Percentiles rank a stretch among this genome's conserved stretches.
Conservation (phyloP, 2,113 vertebrate genomes). For the Callionymus lyra region DNA sequence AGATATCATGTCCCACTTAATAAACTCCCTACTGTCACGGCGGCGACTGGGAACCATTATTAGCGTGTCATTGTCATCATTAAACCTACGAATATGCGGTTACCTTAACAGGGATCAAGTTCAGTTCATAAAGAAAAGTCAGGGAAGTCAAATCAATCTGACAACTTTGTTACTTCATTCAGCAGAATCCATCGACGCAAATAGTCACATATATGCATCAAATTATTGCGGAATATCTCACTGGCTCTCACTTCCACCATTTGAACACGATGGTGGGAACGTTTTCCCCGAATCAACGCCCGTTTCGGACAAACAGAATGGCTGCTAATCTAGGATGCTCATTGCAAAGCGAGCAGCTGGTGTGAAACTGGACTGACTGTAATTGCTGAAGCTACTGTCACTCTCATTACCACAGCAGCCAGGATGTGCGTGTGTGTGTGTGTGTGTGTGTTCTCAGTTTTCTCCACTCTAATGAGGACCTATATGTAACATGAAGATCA, state of each 20-base stretch:
- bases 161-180: too few species aligned
- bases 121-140: too few species aligned
- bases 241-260: too few species aligned
- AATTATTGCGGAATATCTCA: too few species aligned
- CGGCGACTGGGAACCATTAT: slow-evolving; percentile 45
- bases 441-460: not conserved
- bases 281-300: slow-evolving; percentile 15
- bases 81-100: slow-evolving; percentile 12
- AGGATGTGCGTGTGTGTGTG: slow-evolving; percentile 6
- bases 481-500: too few species aligned
- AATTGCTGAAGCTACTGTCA: slow-evolving; percentile 42
- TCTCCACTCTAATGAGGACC: too few species aligned
- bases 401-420: slow-evolving; percentile 27
- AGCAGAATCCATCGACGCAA: too few species aligned
- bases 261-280: too few species aligned
- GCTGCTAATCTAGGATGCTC: not conserved
- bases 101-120: too few species aligned
- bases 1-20: slow-evolving; percentile 40
- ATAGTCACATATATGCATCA: too few species aligned
- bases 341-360: slow-evolving; percentile 2
- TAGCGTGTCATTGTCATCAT: slow-evolving; percentile 39
- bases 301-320: slow-evolving; percentile 8
- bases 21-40: slow-evolving; percentile 40
- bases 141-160: too few species aligned
- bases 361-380: slow-evolving; percentile 18